Evolutionary conservation across 2,888 invertebrate genomes (phyloP), one percentile per base, ranked within the genome.

Genomic region (Fabriciana adippe): DNA sequence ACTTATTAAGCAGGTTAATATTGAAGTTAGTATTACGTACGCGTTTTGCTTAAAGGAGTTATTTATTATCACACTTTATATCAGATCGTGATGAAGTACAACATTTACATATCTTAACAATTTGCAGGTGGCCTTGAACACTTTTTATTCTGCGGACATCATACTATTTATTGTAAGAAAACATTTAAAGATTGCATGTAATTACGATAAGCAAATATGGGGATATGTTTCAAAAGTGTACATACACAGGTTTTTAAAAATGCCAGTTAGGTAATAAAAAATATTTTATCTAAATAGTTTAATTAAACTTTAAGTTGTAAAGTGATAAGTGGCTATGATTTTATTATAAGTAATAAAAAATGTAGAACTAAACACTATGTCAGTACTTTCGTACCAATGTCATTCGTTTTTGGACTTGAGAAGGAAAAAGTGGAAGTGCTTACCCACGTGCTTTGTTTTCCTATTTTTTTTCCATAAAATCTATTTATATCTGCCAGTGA

Each of bases 101-200:
- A 45, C 53, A 69, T 68, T 68, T 64, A 68, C 68, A 68, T 71
- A 67, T 68, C 64, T 71, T 21, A 45, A 64, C 66, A 59, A 55
- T 66, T 75, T 76, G 75, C 67, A 3, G 78, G 77, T 77, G 70
- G 73, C 83, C 81, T 83, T 83, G 79, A 76, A 68, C 56, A 65
- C 71, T 79, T 80, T 79, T 80, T 82, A 75, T 78, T 73, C 69
- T 66, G 65, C 75, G 72, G 72, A 72, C 76, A 75, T 76, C 77
- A 73, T 59, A 66, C 67, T 67, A 64, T 66, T 65, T 60, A 64
- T 66, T 70, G 70, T 67, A 56, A 55, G 55, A 61, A 55, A 68
- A 64, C 67, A 70, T 67, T 68, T 63, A 68, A 64, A 67, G 54
- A 71, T 70, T 70, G 69, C 66, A 64, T 55, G 71, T 61, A 71